These are phyloP conservation scores for Epistrophe grossulariae DNA, from an alignment of 2,888 invertebrate genomes.

Conservation along the genomic window DNA sequence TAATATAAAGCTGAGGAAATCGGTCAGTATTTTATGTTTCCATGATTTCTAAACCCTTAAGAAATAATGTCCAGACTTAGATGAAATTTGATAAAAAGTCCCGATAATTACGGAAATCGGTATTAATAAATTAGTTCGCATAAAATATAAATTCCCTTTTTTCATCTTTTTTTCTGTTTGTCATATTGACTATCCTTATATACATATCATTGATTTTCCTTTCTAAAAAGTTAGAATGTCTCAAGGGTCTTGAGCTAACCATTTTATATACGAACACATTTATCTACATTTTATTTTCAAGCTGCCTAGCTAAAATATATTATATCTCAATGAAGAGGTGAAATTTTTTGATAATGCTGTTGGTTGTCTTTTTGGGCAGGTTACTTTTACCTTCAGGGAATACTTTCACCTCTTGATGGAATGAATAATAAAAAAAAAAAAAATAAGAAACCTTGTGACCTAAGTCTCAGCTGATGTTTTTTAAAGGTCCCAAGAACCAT, in stretches of 20 bases:
- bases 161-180: neutral
- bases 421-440: slow-evolving; percentile 44
- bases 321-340: neutral
- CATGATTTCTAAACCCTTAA: no score
- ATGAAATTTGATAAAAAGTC: no score
- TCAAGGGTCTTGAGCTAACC: neutral
- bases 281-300: no score
- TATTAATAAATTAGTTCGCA: no score
- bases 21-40: no score
- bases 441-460: slow-evolving; percentile 36
- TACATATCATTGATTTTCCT: neutral
- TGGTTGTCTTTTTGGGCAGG: neutral
- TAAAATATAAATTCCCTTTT: no score
- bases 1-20: no score
- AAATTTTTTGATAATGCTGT: neutral
- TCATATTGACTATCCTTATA: neutral
- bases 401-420: slow-evolving; percentile 44
- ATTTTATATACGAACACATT: neutral
- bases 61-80: no score
- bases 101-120: no score
- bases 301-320: neutral
- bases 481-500: slow-evolving; percentile 39
- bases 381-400: slow-evolving; percentile 1
- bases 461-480: slow-evolving; percentile 53
- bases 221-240: neutral